These are phyloP conservation scores for Vireo griseus DNA, from an alignment of 2,797 vertebrate genomes.

Conservation along the genomic window DNA sequence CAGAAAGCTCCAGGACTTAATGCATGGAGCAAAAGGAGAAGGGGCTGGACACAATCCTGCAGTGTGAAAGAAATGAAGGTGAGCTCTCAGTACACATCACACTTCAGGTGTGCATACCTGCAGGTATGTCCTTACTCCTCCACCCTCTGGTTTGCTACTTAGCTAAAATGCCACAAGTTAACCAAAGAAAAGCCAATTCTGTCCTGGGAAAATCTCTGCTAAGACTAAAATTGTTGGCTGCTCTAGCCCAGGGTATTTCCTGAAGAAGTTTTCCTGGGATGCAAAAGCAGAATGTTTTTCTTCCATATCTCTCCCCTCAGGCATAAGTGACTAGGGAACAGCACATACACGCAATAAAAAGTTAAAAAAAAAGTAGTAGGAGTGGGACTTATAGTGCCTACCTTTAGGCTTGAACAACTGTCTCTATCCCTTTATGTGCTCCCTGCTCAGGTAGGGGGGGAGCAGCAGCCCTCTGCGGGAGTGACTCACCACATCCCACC, in stretches of 20 bases:
- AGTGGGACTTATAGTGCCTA: not conserved
- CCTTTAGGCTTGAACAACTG: not conserved
- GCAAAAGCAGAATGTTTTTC: not conserved
- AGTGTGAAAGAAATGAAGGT: not conserved
- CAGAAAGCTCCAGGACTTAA: not conserved
- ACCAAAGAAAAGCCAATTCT: not conserved
- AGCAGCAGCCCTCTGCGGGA: not conserved
- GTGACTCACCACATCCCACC: not conserved
- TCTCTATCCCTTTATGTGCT: fast-evolving
- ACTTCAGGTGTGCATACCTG: not conserved
- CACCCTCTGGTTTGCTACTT: not conserved
- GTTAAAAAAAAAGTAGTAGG: not conserved
- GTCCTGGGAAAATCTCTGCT: not conserved
- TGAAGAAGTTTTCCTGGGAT: not conserved
- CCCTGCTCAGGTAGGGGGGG: too few relatives aligned
- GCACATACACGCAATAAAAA: not conserved
- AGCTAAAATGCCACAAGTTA: not conserved
- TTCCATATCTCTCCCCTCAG: not conserved
- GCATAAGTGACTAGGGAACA: not conserved
- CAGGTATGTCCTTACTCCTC: not conserved
- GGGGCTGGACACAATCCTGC: not conserved
- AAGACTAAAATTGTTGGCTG: not conserved
- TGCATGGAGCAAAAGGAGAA: not conserved
- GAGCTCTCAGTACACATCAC: not conserved
- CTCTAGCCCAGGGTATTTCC: not conserved